These are phyloP conservation scores for Prorops nasuta DNA, from an alignment of 1,140 invertebrate species.

Conservation along the genomic window DNA sequence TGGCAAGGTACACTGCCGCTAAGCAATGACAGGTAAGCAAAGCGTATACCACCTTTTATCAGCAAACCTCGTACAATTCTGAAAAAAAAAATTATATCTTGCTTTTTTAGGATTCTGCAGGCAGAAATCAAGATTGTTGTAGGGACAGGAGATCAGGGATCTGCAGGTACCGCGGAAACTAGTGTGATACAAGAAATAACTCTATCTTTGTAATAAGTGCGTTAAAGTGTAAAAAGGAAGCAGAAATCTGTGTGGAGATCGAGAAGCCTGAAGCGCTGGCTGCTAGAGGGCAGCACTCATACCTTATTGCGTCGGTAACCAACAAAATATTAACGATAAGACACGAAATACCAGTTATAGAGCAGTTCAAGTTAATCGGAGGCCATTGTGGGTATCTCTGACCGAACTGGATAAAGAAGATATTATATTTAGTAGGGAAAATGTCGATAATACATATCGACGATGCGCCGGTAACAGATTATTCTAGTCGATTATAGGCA, in stretches of 20 bases:
- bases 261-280: too few relatives aligned
- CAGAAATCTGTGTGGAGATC: too few relatives aligned
- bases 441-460: too few relatives aligned
- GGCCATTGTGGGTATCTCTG: too few relatives aligned
- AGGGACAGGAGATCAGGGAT: slow-evolving; percentile 10
- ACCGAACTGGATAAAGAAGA: too few relatives aligned
- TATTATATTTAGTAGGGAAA: too few relatives aligned
- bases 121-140: slow-evolving; percentile 29
- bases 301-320: not conserved
- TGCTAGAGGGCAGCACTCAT: too few relatives aligned
- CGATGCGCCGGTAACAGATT: too few relatives aligned
- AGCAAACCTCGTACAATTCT: not conserved
- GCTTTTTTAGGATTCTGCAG: slow-evolving; percentile 39
- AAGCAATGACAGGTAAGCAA: slow-evolving; percentile 41
- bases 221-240: not conserved
- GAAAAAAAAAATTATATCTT: too few relatives aligned
- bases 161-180: slow-evolving; percentile 22
- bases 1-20: slow-evolving; percentile 44
- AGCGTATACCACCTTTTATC: not conserved
- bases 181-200: slow-evolving; percentile 30
- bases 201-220: not conserved
- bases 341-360: too few relatives aligned
- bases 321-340: too few relatives aligned
- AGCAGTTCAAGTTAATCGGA: too few relatives aligned
- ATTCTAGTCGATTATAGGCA: not conserved